A percentile compares a stretch with the other conserved stretches of the same genome.
These are phyloP conservation scores for Drosophila pullipes DNA, from an alignment of 2,888 invertebrate species.

Conservation along the genomic window DNA sequence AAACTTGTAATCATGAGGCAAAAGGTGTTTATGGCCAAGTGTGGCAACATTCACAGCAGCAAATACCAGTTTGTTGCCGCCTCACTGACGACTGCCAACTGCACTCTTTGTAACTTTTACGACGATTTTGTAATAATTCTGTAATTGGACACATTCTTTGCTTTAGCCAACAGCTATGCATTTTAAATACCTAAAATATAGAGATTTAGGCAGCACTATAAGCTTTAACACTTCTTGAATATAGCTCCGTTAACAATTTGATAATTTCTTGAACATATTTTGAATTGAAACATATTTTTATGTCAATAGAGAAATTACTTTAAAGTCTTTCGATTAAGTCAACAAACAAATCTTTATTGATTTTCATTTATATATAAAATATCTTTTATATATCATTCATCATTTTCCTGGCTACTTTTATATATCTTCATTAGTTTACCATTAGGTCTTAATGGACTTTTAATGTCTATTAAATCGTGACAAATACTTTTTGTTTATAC, in stretches of 20 bases:
- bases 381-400: not conserved
- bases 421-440: not conserved
- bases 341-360: not conserved
- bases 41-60: conserved; percentile 48
- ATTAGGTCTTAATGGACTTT: not conserved
- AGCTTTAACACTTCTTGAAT: not conserved
- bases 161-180: not conserved
- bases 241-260: not conserved
- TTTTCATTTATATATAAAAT: not conserved
- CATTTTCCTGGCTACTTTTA: not conserved
- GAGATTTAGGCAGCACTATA: not conserved
- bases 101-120: not conserved
- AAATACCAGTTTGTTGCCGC: conserved; percentile 10
- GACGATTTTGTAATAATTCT: not conserved
- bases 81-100: not conserved
- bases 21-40: conserved; percentile 60
- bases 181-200: not conserved
- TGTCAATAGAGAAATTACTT: not conserved
- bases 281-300: not conserved
- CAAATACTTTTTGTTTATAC: conserved; percentile 18
- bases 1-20: conserved; percentile 39
- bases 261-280: not conserved
- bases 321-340: not conserved
- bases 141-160: not conserved
- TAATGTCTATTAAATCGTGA: not conserved